These are phyloP conservation scores for Wasmannia auropunctata DNA, from an alignment of 1,140 invertebrate species.

Conservation along the genomic window DNA sequence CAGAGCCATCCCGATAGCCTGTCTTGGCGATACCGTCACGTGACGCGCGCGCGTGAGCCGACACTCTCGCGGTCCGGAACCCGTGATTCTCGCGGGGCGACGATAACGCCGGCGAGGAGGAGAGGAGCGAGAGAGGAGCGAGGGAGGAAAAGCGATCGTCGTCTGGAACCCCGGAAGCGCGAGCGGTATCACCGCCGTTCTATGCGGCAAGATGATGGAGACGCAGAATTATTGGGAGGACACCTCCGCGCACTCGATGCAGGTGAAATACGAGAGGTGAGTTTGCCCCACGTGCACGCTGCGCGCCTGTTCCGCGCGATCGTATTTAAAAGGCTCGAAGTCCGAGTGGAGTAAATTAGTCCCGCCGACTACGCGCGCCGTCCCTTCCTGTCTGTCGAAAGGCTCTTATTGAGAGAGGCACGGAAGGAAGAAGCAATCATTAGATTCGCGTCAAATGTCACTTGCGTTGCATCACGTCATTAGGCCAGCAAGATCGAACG, in stretches of 20 bases:
- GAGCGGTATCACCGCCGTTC: constrained; percentile 64
- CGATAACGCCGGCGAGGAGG: not conserved
- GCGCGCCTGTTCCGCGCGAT: not conserved
- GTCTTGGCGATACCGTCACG: constrained; percentile 19
- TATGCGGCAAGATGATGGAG: constrained; percentile 84
- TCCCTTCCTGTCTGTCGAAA: not conserved
- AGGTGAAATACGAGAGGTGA: constrained; percentile 84
- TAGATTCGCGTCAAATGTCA: not conserved
- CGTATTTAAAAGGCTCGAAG: not conserved
- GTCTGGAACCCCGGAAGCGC: not conserved
- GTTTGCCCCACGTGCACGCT: constrained; percentile 23
- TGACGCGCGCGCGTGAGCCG: not conserved
- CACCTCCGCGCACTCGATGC: constrained; percentile 82
- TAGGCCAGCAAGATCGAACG: not conserved
- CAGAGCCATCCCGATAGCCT: no score
- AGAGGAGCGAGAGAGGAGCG: not conserved
- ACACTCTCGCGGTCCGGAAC: not conserved
- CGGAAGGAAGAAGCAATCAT: not conserved
- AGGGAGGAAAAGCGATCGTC: constrained; percentile 52
- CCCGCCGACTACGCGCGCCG: not conserved
- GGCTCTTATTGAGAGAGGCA: not conserved
- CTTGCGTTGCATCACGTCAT: not conserved
- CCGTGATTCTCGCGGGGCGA: not conserved
- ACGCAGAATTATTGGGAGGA: constrained; percentile 85
- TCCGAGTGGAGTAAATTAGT: not conserved